Evolutionary conservation across 2,888 invertebrate genomes (phyloP), one percentile per base, ranked within the genome.

Genomic region (Acronicta alni): DNA sequence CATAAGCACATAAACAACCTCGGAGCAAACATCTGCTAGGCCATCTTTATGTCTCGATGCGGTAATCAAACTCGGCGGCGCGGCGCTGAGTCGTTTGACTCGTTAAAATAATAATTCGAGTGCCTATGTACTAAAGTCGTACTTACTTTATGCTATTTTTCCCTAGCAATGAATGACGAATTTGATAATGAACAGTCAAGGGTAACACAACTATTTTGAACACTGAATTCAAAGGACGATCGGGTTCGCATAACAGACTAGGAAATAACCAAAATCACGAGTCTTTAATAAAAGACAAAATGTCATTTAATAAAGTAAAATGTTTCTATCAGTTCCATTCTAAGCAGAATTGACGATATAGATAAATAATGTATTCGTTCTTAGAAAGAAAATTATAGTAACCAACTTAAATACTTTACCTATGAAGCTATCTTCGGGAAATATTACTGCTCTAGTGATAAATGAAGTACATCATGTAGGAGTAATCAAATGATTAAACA

Each of bases 401-500:
- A 20, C 20, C 20, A 20, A 20, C 20, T 20, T 20, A 20, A 20
- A 20, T 20, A 23, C 26, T 37, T n/a, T n/a, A 26, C 38, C 20
- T 51, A 51, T 35, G 39, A 48, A 59, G 6, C 14, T 15, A 38
- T 43, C 42, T 56, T 51, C 38, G 32, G 46, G 43, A 53, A 53
- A 47, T 26, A 55, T 54, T 48, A 44, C 54, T 57, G 42, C 15
- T 59, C 43, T 54, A 17, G 60, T 64, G 57, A 55, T 74, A 72
- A 20, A 76, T 75, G 42, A 59, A 57, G 56, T 43, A 60, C 35
- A 35, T 6, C 5, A 6, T 62, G 45, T 59, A 38, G 44, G 47
- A 66, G 56, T 59, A 57, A 72, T 65, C 53, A 62, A 72, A 72
- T 63, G 35, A 61, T 64, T 55, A 60, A 67, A 72, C 57, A 59